These are phyloP conservation scores for Morbakka virulenta DNA, from an alignment of 30 jellyfish, hydroid and myxozoan genomes.

Conservation along the genomic window DNA sequence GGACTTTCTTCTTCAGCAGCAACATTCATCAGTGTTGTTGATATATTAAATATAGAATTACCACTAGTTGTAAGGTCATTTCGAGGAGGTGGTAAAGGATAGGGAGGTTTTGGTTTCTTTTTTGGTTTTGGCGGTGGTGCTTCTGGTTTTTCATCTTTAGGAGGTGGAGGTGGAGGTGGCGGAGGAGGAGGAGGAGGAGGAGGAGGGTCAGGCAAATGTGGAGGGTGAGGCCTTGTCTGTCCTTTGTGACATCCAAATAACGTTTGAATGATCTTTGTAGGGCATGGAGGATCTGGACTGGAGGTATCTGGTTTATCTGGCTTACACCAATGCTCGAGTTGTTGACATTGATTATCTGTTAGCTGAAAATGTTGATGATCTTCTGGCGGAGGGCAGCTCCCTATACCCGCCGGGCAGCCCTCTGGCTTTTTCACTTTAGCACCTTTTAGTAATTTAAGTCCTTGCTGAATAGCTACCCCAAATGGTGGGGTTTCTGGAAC, in stretches of 20 bases:
- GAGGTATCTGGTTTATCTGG: slow-evolving; percentile 46
- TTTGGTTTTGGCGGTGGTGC: slow-evolving; percentile 28
- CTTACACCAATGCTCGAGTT: slow-evolving; percentile 52
- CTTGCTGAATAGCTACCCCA: slow-evolving; percentile 49
- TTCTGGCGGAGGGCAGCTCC: slow-evolving; percentile 60
- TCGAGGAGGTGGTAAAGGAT: too few relatives aligned
- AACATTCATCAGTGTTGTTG: too few relatives aligned
- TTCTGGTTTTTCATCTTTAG: slow-evolving; percentile 48
- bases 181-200: too few relatives aligned
- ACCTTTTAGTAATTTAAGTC: slow-evolving; percentile 38
- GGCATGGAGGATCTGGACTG: slow-evolving; percentile 79
- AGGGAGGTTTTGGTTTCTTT: neutral
- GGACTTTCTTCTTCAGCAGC: too few relatives aligned
- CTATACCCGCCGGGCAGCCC: slow-evolving; percentile 65
- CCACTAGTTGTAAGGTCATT: too few relatives aligned
- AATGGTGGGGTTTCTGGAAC: slow-evolving; percentile 91
- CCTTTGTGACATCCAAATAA: slow-evolving; percentile 69
- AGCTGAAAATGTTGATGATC: too few relatives aligned
- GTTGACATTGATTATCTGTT: slow-evolving; percentile 41
- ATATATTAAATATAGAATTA: too few relatives aligned
- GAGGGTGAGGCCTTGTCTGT: slow-evolving; percentile 31
- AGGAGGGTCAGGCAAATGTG: slow-evolving; percentile 10
- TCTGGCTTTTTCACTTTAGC: slow-evolving; percentile 26
- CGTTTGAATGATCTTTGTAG: slow-evolving; percentile 66
- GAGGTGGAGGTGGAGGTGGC: slow-evolving; percentile 21